Evolutionary conservation across 2,888 invertebrate genomes (phyloP), one percentile per base, ranked within the genome.

Genomic region (Laspeyria flexula): DNA sequence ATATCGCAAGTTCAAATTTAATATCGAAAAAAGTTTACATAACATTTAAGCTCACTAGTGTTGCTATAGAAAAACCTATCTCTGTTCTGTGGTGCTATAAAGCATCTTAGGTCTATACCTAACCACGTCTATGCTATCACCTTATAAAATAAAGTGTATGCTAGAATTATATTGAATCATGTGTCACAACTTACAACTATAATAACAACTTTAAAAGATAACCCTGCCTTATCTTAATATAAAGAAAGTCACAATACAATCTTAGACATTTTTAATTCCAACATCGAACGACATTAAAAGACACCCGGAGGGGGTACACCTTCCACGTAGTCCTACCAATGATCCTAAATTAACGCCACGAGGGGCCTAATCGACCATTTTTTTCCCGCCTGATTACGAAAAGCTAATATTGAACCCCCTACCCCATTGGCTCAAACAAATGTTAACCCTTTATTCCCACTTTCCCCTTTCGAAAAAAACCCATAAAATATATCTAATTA

Each of bases 401-500:
- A 83, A 85, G 87, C 90, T 91, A 91, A 92, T 92, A 92, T 91
- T 87, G 88, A 84, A 85, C 89, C 88, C 89, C 87, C 82, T 75
- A 57, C 79, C 77, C 78, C 81, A 80, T 81, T 75, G 73, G 81
- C 86, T 83, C 83, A 87, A 91, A 91, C 91, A 91, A 91, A 91
- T 91, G 90, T 87, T 90, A 91, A 92, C 91, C 92, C 90, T 90
- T 90, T 88, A 87, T 85, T 85, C 85, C 80, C 78, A 77, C 81
- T 79, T 77, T 77, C 86, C 89, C 89, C 90, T 85, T 91, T 88
- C 81, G 86, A 83, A 90, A 92, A 91, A 91, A 92, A 88, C 85
- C 85, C 92, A 92, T 93, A 93, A 93, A 93, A 93, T 93, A 93
- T 93, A 93, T 92, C 92, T 93, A 93, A 93, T 93, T 93, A 93